These are phyloP conservation scores for Paelopatides confundens DNA, from an alignment of 53 echinoderm and acorn worm species.

Conservation along the genomic window DNA sequence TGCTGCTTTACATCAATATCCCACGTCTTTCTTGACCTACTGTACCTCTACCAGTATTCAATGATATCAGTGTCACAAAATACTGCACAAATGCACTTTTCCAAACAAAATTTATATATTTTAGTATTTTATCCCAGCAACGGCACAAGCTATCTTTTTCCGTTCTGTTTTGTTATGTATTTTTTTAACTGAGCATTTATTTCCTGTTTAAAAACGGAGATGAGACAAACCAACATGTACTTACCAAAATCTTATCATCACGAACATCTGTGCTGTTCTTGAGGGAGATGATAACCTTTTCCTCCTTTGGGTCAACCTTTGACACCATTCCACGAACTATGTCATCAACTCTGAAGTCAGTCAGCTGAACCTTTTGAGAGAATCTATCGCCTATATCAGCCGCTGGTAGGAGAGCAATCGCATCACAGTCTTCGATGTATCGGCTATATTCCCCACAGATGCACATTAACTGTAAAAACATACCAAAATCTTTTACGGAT, in stretches of 20 bases:
- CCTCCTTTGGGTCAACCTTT: constrained; percentile 75
- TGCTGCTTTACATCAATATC: no score
- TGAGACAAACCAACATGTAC: not conserved
- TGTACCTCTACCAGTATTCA: no score
- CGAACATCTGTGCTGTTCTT: constrained; percentile 51
- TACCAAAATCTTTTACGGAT: constrained; percentile 88
- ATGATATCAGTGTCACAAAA: no score
- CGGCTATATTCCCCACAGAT: constrained; percentile 58
- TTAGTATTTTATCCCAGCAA: no score
- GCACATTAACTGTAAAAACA: constrained; percentile 81
- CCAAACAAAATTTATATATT: no score
- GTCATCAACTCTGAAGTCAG: constrained; percentile 75
- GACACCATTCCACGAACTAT: constrained; percentile 79
- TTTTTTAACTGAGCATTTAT: not conserved
- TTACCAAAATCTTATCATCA: constrained; percentile 65
- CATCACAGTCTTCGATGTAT: constrained; percentile 75
- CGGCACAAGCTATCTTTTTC: no score
- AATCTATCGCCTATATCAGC: constrained; percentile 78
- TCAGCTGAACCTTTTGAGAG: constrained; percentile 66
- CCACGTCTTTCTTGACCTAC: no score
- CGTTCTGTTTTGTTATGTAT: no score
- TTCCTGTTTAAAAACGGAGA: not conserved
- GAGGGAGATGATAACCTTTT: constrained; percentile 87
- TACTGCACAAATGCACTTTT: no score
- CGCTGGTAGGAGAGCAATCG: constrained; percentile 76